Conservation (phyloP, 1,140 invertebrate genomes). For the Lucilia sericata region DNA sequence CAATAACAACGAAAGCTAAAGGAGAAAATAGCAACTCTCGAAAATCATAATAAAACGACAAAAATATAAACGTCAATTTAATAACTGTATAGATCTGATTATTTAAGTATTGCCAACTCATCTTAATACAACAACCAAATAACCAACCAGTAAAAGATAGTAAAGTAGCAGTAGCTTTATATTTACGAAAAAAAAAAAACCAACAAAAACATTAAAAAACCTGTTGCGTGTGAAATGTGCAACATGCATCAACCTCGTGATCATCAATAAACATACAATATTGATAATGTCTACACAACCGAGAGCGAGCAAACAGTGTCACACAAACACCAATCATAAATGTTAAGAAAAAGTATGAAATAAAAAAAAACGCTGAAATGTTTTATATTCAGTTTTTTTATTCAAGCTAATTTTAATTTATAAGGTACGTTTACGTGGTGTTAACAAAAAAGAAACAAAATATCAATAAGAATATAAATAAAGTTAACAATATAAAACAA, state of each 20-base stretch:
- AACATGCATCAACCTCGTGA: constrained; percentile 46
- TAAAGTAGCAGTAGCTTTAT: background rate
- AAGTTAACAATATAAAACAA: too few relatives aligned
- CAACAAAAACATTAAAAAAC: constrained; percentile 40
- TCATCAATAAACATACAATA: constrained; percentile 25
- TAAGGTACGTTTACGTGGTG: too few relatives aligned
- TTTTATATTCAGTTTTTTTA: too few relatives aligned
- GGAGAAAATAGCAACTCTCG: background rate
- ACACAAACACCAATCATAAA: too few relatives aligned
- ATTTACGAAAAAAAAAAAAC: too few relatives aligned
- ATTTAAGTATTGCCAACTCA: background rate
- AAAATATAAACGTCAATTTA: background rate
- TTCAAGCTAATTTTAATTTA: too few relatives aligned
- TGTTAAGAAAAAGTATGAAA: too few relatives aligned
- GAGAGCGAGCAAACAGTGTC: too few relatives aligned
- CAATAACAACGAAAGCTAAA: background rate
- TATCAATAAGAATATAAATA: too few relatives aligned
- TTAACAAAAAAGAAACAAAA: too few relatives aligned
- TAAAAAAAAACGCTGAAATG: too few relatives aligned
- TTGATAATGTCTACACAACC: background rate
- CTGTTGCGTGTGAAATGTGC: constrained; percentile 49
- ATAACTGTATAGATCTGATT: background rate
- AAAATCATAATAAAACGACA: background rate
- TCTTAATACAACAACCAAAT: background rate
- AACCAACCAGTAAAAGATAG: background rate